These are phyloP conservation scores for Corythoichthys haematopterus DNA, from an alignment of 2,113 vertebrate genomes.

Conservation along the genomic window DNA sequence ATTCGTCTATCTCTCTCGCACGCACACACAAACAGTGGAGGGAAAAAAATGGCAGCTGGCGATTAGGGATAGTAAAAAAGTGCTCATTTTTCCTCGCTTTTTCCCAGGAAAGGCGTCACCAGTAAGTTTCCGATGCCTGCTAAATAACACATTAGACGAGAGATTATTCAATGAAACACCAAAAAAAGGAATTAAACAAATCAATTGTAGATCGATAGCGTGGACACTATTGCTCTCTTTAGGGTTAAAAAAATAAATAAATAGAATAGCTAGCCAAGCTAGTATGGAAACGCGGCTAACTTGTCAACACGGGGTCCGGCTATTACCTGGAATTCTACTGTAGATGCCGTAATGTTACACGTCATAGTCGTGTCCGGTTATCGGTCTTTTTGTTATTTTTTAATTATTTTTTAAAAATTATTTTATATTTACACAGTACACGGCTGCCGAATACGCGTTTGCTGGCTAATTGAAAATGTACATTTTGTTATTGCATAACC, in stretches of 20 bases:
- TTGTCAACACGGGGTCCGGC: constrained; percentile 60
- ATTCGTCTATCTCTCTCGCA: constrained; percentile 41
- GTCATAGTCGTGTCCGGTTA: neutral
- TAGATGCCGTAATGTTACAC: neutral
- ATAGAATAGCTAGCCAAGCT: constrained; percentile 57
- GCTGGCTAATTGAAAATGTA: neutral
- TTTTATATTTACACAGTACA: neutral
- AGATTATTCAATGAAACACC: neutral
- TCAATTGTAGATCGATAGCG: neutral
- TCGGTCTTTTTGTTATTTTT: neutral
- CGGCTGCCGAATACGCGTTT: neutral
- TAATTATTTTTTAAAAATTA: neutral
- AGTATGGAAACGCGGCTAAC: constrained; percentile 54
- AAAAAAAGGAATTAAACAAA: neutral
- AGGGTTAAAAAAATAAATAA: neutral
- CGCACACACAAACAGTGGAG: constrained; percentile 46
- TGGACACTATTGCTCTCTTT: neutral
- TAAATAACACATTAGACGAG: neutral
- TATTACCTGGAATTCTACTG: constrained; percentile 20
- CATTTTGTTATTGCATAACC: neutral
- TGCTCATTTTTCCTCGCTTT: constrained; percentile 43
- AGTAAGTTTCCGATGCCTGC: constrained; percentile 45
- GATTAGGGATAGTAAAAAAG: constrained; percentile 52
- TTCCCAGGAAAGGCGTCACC: constrained; percentile 36
- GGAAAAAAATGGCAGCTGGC: constrained; percentile 68